These are phyloP conservation scores for Seriola quinqueradiata DNA, from an alignment of 2,113 vertebrate genomes.

Conservation along the genomic window DNA sequence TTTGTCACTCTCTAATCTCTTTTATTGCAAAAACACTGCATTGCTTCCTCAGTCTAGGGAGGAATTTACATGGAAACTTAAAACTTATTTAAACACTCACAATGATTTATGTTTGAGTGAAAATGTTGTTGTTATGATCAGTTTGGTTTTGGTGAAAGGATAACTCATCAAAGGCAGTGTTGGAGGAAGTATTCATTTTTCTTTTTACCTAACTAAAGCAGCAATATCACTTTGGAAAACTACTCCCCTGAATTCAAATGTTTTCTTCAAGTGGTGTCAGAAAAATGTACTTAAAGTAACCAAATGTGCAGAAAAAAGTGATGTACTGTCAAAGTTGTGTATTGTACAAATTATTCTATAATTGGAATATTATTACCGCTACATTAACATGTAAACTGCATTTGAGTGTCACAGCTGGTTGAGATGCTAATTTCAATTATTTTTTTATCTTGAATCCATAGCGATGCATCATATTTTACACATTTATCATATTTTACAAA, in stretches of 20 bases:
- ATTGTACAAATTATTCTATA: background rate
- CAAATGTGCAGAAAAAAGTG: background rate
- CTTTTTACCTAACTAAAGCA: too few relatives aligned
- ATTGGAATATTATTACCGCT: background rate
- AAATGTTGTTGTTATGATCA: background rate
- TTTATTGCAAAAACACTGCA: constrained; percentile 29
- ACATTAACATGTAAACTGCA: background rate
- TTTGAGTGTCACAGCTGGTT: background rate
- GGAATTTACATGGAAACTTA: too few relatives aligned
- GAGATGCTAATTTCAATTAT: too few relatives aligned
- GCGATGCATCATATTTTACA: background rate
- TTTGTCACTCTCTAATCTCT: constrained; percentile 7
- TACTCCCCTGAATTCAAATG: too few relatives aligned
- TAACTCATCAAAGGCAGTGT: background rate
- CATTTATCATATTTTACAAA: background rate
- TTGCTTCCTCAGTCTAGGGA: background rate
- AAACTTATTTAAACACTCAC: background rate
- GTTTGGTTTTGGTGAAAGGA: background rate
- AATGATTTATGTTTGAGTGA: background rate
- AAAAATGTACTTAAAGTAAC: background rate
- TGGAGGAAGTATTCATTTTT: too few relatives aligned
- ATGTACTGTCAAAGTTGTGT: background rate
- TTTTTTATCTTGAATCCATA: too few relatives aligned
- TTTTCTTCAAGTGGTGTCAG: too few relatives aligned
- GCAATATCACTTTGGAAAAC: too few relatives aligned